phyloP scores from a whole-genome alignment of 92 coral and sea anemone species.

The Bergia sp. region DNA sequence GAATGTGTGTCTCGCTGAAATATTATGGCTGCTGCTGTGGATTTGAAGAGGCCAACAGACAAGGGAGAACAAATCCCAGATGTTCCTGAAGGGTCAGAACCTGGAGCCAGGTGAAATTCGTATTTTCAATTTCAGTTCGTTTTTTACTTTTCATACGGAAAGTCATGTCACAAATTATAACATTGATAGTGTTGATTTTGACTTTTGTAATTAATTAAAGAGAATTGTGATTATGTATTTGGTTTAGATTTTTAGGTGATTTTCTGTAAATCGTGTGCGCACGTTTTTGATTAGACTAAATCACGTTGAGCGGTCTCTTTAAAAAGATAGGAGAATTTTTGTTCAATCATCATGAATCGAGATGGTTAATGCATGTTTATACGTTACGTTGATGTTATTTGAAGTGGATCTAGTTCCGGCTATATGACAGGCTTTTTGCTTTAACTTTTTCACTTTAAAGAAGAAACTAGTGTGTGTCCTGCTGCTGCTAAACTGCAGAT shows the following conservation, averaged over 20 bases:
- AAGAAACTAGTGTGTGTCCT: neutral
- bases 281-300: too few relatives aligned
- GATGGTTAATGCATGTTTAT: neutral
- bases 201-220: neutral
- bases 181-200: neutral
- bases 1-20: slow-evolving; percentile 3
- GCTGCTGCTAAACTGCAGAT: neutral
- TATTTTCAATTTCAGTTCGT: neutral
- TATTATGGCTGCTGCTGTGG: slow-evolving; percentile 45
- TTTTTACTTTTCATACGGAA: neutral
- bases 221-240: too few relatives aligned
- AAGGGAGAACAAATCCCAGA: slow-evolving; percentile 47
- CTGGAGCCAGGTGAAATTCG: slow-evolving; percentile 40
- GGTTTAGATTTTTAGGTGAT: neutral
- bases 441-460: neutral
- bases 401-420: neutral
- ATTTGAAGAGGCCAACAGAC: slow-evolving; percentile 25
- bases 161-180: neutral
- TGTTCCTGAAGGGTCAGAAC: slow-evolving; percentile 47
- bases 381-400: neutral
- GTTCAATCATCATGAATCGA: neutral
- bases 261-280: neutral
- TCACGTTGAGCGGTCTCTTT: neutral
- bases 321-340: neutral
- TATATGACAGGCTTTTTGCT: neutral